Percentiles rank a stretch among this genome's conserved stretches.
phyloP scores from a whole-genome alignment of 2,113 vertebrate species.

The Cervus canadensis region DNA sequence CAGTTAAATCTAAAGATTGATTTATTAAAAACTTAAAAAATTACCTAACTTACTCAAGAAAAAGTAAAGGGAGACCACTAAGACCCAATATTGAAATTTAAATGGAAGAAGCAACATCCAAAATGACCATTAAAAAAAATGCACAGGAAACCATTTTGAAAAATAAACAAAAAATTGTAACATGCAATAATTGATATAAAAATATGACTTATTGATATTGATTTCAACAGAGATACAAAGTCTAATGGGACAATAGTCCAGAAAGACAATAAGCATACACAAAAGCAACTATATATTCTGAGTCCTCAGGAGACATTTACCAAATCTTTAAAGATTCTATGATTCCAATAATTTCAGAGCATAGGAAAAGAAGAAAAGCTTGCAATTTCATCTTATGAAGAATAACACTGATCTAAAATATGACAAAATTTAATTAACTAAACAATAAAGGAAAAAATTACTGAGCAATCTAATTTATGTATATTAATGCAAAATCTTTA shows the following conservation, averaged over 20 bases:
- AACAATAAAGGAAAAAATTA: background rate
- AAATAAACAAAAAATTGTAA: background rate
- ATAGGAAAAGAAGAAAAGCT: background rate
- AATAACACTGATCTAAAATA: background rate
- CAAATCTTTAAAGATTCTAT: background rate
- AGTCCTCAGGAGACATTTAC: background rate
- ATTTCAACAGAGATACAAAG: background rate
- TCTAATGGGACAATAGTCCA: background rate
- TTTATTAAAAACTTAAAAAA: background rate
- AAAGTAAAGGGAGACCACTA: background rate
- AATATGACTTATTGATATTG: background rate
- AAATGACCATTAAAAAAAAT: background rate
- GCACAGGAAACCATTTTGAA: background rate
- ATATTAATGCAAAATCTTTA: background rate
- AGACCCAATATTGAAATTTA: background rate
- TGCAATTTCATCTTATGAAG: background rate
- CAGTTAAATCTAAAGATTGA: background rate
- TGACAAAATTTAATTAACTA: background rate
- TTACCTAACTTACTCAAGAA: background rate
- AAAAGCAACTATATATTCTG: background rate
- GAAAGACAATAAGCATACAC: background rate
- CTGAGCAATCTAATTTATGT: background rate
- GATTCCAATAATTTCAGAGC: background rate
- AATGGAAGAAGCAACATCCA: background rate
- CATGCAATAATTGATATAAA: background rate